Percentiles rank a stretch among this genome's conserved stretches.
Conservation (phyloP, 2,113 vertebrate species). For the Macroglossus sobrinus region DNA sequence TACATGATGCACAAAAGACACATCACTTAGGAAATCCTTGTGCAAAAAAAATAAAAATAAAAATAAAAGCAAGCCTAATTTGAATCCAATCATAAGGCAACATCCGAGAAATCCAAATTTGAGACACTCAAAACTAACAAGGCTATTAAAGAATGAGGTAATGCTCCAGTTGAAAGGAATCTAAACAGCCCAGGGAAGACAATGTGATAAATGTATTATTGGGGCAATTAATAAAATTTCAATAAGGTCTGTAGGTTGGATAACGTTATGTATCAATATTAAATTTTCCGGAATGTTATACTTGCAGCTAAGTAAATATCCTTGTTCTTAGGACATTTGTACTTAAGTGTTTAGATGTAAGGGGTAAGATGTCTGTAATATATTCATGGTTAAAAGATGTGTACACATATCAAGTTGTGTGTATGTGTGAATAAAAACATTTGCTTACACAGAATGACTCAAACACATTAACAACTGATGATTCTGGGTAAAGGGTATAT, state of each 20-base stretch:
- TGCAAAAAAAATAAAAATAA: background rate
- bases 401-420: background rate
- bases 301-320: background rate
- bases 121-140: background rate
- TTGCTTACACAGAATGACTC: background rate
- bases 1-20: background rate
- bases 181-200: background rate
- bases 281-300: background rate
- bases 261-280: background rate
- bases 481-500: background rate
- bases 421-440: background rate
- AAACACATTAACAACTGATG: background rate
- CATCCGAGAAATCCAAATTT: background rate
- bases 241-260: background rate
- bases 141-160: background rate
- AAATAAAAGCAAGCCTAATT: background rate
- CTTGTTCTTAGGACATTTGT: background rate
- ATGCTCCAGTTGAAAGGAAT: background rate
- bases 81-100: background rate
- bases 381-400: background rate
- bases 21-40: background rate
- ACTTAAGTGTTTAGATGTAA: background rate
- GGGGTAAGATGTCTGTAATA: background rate
- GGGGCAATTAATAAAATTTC: background rate
- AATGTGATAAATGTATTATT: background rate